phyloP scores from a whole-genome alignment of 2,113 vertebrate species.

The Cottus gobio region DNA sequence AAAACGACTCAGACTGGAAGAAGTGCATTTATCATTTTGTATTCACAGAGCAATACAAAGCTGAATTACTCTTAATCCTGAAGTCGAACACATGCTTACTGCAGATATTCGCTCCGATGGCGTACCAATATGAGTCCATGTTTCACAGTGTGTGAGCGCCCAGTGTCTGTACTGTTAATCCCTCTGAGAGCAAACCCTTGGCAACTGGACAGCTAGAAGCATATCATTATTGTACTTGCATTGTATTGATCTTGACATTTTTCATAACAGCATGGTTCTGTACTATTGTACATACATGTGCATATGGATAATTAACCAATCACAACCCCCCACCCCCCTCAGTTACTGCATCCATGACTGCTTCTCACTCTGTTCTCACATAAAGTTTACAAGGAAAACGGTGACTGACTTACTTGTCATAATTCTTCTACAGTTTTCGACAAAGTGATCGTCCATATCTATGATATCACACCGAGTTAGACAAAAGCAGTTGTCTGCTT shows the following conservation, averaged over 20 bases:
- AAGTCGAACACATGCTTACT: constrained; percentile 37
- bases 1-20: constrained; percentile 9
- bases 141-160: constrained; percentile 47
- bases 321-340: neutral
- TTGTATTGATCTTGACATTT: neutral
- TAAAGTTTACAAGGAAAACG: neutral
- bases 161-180: constrained; percentile 49
- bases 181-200: constrained; percentile 50
- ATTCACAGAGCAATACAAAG: constrained; percentile 15
- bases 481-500: neutral
- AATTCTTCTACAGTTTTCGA: neutral
- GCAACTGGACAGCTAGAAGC: constrained; percentile 19
- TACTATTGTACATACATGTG: constrained; percentile 28
- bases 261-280: neutral
- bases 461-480: neutral
- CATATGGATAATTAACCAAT: constrained; percentile 6
- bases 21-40: constrained; percentile 27
- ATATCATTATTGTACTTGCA: constrained; percentile 14
- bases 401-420: neutral
- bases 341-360: constrained; percentile 3
- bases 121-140: neutral
- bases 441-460: neutral
- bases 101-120: constrained; percentile 25
- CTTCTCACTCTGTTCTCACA: neutral
- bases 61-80: constrained; percentile 42